phyloP scores from a whole-genome alignment of 2,113 vertebrate genomes.

The Myotis lucifugus region DNA sequence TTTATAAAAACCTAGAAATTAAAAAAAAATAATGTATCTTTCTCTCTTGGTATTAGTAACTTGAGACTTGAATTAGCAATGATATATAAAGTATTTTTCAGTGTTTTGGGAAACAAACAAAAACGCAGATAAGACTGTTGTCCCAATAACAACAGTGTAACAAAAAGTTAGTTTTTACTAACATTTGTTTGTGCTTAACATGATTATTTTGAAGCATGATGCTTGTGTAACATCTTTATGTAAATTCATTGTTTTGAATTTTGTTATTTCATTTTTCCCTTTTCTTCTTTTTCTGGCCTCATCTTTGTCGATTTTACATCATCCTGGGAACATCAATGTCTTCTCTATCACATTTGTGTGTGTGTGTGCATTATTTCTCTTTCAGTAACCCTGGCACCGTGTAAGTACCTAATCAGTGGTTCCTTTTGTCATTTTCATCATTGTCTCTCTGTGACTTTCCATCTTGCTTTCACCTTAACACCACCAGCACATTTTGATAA shows the following conservation, averaged over 20 bases:
- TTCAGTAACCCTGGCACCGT: constrained; percentile 73
- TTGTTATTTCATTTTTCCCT: constrained; percentile 49
- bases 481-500: constrained; percentile 33
- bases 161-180: constrained; percentile 43
- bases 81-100: constrained; percentile 6
- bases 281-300: background rate
- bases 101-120: background rate
- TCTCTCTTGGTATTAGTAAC: constrained; percentile 4
- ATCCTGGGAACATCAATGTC: constrained; percentile 69
- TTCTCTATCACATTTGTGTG: constrained; percentile 44
- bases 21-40: background rate
- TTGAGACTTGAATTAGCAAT: constrained; percentile 40
- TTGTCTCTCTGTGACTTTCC: constrained; percentile 37
- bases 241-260: constrained; percentile 54
- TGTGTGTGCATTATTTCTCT: constrained; percentile 50
- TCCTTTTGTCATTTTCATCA: constrained; percentile 50
- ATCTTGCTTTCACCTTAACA: constrained; percentile 52
- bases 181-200: constrained; percentile 3
- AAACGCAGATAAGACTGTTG: background rate
- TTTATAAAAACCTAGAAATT: constrained; percentile 19
- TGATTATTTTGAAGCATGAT: constrained; percentile 69
- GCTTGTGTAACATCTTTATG: constrained; percentile 38
- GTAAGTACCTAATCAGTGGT: constrained; percentile 75
- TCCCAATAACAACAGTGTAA: background rate
- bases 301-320: constrained; percentile 53